Evolutionary conservation across 64 coral and sea anemone genomes (phyloP).

Genomic region (Montipora foliosa): DNA sequence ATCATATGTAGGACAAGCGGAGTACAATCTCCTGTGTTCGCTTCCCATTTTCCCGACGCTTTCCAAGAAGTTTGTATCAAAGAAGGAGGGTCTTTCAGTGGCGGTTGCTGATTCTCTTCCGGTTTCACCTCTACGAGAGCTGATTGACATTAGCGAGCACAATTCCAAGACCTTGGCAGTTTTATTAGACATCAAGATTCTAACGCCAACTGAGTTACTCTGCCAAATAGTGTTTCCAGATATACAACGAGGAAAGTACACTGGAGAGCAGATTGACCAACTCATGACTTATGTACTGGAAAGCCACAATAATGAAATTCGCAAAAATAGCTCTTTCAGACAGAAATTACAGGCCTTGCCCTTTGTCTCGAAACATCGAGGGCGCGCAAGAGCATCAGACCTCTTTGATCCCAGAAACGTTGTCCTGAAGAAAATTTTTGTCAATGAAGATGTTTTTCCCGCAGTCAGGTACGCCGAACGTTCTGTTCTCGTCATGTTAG

Average conservation of each 20-base stretch:
- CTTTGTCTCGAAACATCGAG: conserved; percentile 3
- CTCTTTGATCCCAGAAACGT: conserved; percentile 42
- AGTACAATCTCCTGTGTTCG: no score
- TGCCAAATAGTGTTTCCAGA: conserved; percentile 13
- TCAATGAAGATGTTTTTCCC: conserved; percentile 54
- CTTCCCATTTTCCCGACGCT: conserved; percentile 66
- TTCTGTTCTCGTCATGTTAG: neutral
- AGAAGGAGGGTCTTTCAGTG: neutral
- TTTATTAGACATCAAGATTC: neutral
- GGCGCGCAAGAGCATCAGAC: neutral
- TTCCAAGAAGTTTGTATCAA: neutral
- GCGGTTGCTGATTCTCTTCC: neutral
- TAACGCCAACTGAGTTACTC: neutral
- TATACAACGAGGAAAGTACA: neutral
- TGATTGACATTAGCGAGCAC: neutral
- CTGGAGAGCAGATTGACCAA: conserved; percentile 6
- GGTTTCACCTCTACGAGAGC: neutral
- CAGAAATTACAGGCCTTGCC: conserved; percentile 15
- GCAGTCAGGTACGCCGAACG: neutral
- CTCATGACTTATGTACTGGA: conserved; percentile 63
- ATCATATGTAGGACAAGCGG: no score
- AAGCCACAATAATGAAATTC: conserved; percentile 30
- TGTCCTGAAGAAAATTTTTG: neutral
- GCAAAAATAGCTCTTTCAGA: neutral
- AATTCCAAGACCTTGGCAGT: neutral